Base-by-base conservation (phyloP, 2,797 vertebrate genomes). In the Acrossocheilus wenchowensis region DNA sequence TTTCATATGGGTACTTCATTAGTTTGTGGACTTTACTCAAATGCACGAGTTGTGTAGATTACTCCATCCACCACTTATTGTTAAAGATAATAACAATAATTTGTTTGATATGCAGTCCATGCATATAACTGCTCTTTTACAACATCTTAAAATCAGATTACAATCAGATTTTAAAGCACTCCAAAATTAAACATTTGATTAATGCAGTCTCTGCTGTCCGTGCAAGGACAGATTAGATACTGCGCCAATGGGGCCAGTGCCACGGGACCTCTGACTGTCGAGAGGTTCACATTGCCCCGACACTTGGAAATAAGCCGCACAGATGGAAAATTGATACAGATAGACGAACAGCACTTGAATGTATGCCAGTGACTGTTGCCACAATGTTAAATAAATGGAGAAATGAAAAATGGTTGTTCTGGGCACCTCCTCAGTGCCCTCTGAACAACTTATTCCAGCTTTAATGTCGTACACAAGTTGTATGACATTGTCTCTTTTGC, bases 261-360 rank as follows among this genome's bases (percentile, higher is more conserved):
- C 78, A 79, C 8, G 5, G 57, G 75, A 60, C 75, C 52, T 41
- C 75, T 19, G 57, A 79, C 57, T 79, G 57, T 39, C 5, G 39
- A 43, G 69, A 72, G 39, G 69, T 72, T 10, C 5, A 10, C 2
- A 1, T 19, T 72, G 39, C 54, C 57, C 78, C 2, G 43, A 79
- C 39, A 64, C 36, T 45, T 79, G 78, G 78, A 79, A 64, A 64
- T 39, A 62, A 64, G 78, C 78, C 78, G 64, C 39, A 64, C 78
- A 79, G 39, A 79, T 79, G 78, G 78, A 79, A 64, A 79, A 79
- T 79, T 64, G 78, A 79, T 79, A 79, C 14, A 43, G 54, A 64
- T 19, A 79, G 78, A 64, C 5, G 5, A 79, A 79, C 57, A 45
- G 5, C 39, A 30, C 39, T 79, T 79, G 57, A 57, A 60, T 78